Conservation (phyloP, 2,888 invertebrate species). For the Drosophila borealis region DNA sequence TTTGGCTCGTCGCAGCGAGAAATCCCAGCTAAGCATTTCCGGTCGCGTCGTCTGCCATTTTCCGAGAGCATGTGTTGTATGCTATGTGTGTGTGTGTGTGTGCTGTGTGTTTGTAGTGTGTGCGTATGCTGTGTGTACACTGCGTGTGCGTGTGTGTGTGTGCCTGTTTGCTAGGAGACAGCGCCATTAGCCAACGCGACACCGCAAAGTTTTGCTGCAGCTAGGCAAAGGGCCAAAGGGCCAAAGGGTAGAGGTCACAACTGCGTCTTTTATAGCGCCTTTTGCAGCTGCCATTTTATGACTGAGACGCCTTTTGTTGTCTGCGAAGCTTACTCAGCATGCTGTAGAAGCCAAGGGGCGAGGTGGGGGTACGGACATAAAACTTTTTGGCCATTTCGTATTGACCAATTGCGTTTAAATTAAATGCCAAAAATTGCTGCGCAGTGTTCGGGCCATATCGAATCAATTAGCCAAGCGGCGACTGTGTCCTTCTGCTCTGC, state of each 20-base stretch:
- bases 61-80: conserved; percentile 30
- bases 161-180: conserved; percentile 33
- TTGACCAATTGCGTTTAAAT: conserved; percentile 43
- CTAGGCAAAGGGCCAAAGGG: conserved; percentile 3
- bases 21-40: conserved; percentile 78
- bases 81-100: conserved; percentile 17
- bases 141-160: conserved; percentile 17
- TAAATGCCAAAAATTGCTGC: conserved; percentile 34
- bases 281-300: conserved; percentile 62
- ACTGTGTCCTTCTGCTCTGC: conserved; percentile 3
- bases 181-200: conserved; percentile 66
- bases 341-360: too few relatives aligned
- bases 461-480: conserved; percentile 31
- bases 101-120: conserved; percentile 12
- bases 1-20: conserved; percentile 46
- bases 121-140: conserved; percentile 11
- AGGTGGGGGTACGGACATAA: background rate
- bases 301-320: conserved; percentile 55
- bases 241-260: background rate
- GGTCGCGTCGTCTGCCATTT: conserved; percentile 55
- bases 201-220: conserved; percentile 50
- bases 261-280: conserved; percentile 15
- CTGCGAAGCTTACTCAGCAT: conserved; percentile 6
- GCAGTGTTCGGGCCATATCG: background rate
- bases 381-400: conserved; percentile 21